phyloP scores from a whole-genome alignment of 2,888 invertebrate species.

The Leucophenga montana region DNA sequence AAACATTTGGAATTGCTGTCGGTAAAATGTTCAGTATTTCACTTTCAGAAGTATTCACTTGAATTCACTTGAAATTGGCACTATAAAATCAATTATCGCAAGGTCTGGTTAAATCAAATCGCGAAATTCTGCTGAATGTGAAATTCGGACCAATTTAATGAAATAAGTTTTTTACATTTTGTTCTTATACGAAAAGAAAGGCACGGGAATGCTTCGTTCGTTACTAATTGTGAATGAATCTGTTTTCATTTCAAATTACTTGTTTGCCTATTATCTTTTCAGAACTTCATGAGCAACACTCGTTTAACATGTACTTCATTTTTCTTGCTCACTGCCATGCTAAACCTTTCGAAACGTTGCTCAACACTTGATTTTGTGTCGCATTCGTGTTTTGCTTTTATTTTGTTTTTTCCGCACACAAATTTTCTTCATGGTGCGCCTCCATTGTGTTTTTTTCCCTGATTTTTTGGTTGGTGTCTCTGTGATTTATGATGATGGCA shows the following conservation, averaged over 20 bases:
- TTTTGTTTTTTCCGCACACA: background rate
- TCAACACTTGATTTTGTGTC: background rate
- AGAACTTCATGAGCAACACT: background rate
- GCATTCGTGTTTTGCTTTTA: background rate
- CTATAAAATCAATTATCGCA: no score
- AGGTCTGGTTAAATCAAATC: no score
- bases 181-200: no score
- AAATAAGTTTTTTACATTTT: background rate
- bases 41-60: no score
- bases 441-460: background rate
- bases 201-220: no score
- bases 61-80: no score
- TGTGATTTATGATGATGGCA: slow-evolving; percentile 60
- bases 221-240: no score
- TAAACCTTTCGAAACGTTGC: background rate
- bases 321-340: background rate
- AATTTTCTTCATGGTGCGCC: background rate
- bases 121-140: no score
- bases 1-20: no score
- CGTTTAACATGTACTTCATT: background rate
- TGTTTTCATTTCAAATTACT: background rate
- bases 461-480: slow-evolving; percentile 31
- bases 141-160: no score
- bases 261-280: background rate
- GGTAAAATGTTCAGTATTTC: no score